Conservation (phyloP, 2,797 vertebrate species). For the Potorous gilbertii region DNA sequence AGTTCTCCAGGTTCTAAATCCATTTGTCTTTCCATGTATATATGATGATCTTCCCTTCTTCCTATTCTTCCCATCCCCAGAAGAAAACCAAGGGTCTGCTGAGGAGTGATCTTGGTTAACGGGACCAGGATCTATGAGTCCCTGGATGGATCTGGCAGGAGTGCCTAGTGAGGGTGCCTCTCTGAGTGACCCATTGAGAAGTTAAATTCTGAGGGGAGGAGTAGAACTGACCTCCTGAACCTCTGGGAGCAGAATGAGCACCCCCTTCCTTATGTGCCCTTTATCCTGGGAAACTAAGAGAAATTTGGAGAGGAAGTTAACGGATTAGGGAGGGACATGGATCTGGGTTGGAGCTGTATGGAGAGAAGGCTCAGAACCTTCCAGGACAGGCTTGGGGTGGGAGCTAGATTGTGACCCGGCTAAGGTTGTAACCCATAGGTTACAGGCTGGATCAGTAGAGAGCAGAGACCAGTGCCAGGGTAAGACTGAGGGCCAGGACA, state of each 20-base stretch:
- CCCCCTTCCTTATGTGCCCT: background rate
- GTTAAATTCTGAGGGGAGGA: background rate
- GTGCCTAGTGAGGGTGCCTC: background rate
- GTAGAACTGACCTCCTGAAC: background rate
- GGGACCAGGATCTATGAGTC: background rate
- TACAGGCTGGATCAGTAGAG: background rate
- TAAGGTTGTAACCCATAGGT: background rate
- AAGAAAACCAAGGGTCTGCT: background rate
- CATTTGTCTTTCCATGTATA: background rate
- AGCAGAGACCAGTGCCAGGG: background rate
- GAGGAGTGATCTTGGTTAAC: background rate
- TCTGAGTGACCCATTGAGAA: background rate
- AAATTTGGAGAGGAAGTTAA: background rate
- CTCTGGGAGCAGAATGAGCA: background rate
- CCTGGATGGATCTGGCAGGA: background rate
- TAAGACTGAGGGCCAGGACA: background rate
- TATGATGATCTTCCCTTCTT: background rate
- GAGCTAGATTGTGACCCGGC: background rate
- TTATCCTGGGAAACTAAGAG: background rate
- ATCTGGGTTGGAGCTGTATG: background rate
- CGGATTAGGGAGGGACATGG: background rate
- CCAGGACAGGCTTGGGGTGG: background rate
- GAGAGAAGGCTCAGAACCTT: background rate
- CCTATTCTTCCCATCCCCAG: background rate
- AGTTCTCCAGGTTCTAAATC: background rate